Conservation (phyloP, 2,888 invertebrate species). For the Lumbricus terrestris region DNA sequence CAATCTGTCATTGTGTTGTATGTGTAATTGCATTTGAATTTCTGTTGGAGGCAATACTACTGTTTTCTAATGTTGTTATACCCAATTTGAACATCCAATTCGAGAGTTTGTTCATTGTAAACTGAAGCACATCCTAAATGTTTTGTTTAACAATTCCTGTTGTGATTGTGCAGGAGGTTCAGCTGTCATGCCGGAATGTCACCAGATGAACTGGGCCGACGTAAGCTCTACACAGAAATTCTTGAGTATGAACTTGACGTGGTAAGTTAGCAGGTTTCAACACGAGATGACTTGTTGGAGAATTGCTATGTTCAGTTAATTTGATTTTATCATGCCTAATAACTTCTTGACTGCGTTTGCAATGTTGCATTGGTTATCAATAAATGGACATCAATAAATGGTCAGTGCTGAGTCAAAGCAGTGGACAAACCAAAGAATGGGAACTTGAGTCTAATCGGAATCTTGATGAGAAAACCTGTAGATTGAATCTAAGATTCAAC, state of each 20-base stretch:
- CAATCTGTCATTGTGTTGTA: no score
- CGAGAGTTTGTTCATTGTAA: neutral
- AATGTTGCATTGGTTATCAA: no score
- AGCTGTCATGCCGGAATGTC: conserved; percentile 46
- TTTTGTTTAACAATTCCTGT: neutral
- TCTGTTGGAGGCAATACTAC: no score
- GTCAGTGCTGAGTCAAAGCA: no score
- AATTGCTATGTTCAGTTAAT: neutral
- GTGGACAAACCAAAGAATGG: no score
- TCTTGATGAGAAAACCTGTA: no score
- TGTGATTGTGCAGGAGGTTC: conserved; percentile 45
- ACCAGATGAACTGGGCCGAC: conserved; percentile 49
- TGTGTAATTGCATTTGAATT: no score
- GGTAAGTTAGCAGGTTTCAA: neutral
- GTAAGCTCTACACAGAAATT: conserved; percentile 50
- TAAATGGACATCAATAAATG: no score
- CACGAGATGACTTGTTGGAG: neutral
- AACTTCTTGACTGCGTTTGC: neutral
- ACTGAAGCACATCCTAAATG: neutral
- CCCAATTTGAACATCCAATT: neutral
- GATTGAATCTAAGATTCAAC: no score
- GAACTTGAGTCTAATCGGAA: no score
- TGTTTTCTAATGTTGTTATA: neutral
- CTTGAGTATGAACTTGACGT: conserved; percentile 51
- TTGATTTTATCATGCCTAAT: neutral